Percentiles rank a stretch among this genome's conserved stretches.
These are phyloP conservation scores for Ellobium chinense DNA, from an alignment of 2,888 invertebrate genomes.

Conservation along the genomic window DNA sequence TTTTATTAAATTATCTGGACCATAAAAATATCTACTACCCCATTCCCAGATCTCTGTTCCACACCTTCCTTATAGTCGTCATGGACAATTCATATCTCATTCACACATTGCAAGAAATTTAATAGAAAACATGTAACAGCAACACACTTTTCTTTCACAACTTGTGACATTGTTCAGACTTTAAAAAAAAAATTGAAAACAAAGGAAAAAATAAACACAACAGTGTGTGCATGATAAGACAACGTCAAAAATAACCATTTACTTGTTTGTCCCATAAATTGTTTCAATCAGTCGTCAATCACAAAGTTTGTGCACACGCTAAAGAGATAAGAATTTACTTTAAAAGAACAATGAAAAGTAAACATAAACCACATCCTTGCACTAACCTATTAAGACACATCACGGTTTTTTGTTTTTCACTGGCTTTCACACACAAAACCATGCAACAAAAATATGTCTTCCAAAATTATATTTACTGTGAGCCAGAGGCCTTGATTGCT, in stretches of 20 bases:
- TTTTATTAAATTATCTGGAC: too few species aligned
- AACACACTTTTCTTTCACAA: neutral
- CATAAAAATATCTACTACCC: too few species aligned
- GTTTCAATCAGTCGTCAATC: neutral
- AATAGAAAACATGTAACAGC: neutral
- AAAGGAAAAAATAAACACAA: neutral
- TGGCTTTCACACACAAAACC: neutral
- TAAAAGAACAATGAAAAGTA: neutral
- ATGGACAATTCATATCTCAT: neutral
- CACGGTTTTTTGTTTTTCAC: slow-evolving; percentile 36
- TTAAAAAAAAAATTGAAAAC: neutral
- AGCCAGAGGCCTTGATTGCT: too few species aligned
- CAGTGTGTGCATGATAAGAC: neutral
- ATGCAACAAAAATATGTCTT: neutral
- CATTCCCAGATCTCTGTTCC: too few species aligned
- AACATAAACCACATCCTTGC: neutral
- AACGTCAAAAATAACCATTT: neutral
- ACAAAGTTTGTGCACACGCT: neutral
- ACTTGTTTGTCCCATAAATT: neutral
- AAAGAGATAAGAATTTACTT: neutral
- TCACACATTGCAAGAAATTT: neutral
- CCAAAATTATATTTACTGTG: too few species aligned
- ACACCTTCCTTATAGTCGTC: too few species aligned
- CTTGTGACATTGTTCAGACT: neutral
- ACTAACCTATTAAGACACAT: slow-evolving; percentile 46